Base-by-base conservation (phyloP, 2,113 vertebrate genomes). In the Colaptes auratus region DNA sequence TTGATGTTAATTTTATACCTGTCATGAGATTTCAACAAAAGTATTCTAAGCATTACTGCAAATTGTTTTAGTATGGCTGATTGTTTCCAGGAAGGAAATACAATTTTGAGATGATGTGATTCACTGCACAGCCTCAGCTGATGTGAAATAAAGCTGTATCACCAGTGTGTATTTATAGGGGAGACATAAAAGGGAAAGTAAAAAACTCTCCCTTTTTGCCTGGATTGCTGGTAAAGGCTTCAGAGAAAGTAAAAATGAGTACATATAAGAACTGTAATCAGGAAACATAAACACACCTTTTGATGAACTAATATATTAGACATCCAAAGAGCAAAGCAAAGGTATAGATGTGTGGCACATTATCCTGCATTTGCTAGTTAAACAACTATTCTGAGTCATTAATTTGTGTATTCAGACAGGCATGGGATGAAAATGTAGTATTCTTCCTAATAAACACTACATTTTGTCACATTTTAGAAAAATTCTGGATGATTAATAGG, bases 1-100 rank as follows among this genome's bases (percentile, higher is more conserved):
- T 73, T 52, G 11, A 42, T 42, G 63, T 69, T 90, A 85, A 87
- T 93, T 95, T 94, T 80, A 69, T 82, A 66, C 31, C 24, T 90
- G 31, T 86, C 65, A 50, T 59, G 46, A 86, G 55, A 81, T 76
- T 27, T 48, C 44, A 74, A 9, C 25, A 59, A 7, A 74, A 66
- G 31, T 52, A 85, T 86, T 90, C 36, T 55, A 81, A 73, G 13
- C 21, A 70, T 73, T 82, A 83, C 27, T 80, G 65, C 48, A 90
- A 88, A 86, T 74, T 80, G 33, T 28, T 79, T 21, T 69, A 76
- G 21, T 69, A 78, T 2, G 2, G 15, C 8, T 55, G 60, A 69
- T 35, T 63, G 9, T 84, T 94, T 92, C 46, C 18, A 74, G 72
- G 72, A 93, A 61, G 60, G 33, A 67, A 95, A 69, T 30, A 65